Evolutionary conservation across 92 coral and sea anemone genomes (phyloP).

Genomic region (Isaurus tuberculatus): DNA sequence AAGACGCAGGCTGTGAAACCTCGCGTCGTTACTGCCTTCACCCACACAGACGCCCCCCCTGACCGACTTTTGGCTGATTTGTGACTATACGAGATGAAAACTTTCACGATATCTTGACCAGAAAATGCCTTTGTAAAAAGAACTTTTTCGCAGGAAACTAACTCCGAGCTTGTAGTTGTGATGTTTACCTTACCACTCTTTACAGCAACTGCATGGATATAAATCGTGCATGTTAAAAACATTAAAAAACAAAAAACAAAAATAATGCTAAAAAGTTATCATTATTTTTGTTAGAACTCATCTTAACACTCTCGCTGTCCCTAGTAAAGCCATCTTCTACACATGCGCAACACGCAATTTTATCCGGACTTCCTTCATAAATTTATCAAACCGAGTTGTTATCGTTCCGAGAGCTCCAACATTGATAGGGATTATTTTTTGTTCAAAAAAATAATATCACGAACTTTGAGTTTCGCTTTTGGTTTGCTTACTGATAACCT

Average conservation of each 20-base stretch:
- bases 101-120: slow-evolving; percentile 31
- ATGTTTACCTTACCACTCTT: slow-evolving; percentile 32
- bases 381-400: no score
- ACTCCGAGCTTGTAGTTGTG: background rate
- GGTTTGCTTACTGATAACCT: no score
- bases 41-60: slow-evolving; percentile 52
- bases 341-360: no score
- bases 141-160: slow-evolving; percentile 6
- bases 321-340: no score
- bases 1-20: slow-evolving; percentile 44
- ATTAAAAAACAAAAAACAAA: background rate
- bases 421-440: no score
- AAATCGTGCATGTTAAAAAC: background rate
- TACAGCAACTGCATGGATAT: background rate
- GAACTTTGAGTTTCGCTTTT: no score
- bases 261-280: no score
- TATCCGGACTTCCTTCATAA: no score
- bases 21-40: slow-evolving; percentile 25
- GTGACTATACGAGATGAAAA: slow-evolving; percentile 25
- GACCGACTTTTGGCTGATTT: slow-evolving; percentile 16
- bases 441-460: no score
- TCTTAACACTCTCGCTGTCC: no score
- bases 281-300: no score
- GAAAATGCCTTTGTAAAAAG: slow-evolving; percentile 14
- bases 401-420: no score